Base-by-base conservation (phyloP, 2,888 invertebrate genomes). In the Leucoma salicis region DNA sequence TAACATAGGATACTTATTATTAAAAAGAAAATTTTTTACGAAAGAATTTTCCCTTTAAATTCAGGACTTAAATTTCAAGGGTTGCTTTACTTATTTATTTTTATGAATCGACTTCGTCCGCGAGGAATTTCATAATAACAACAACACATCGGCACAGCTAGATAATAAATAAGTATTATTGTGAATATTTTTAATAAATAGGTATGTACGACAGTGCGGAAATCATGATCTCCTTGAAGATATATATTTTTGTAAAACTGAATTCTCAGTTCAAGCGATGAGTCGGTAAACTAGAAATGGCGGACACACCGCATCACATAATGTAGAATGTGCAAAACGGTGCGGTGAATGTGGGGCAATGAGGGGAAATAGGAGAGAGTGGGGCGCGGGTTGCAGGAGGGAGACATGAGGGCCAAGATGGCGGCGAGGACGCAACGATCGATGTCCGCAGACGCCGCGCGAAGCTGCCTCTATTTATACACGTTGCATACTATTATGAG, bases 401-500 rank as follows among this genome's bases (percentile, higher is more conserved):
- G 83, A 82, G 84, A 82, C 79, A 79, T 74, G 82, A 83, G 84
- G 85, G 86, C 86, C 85, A 88, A 88, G 87, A 88, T 88, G 88
- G 88, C 87, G 84, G 81, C 83, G 84, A 81, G 85, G 86, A 86
- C 87, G 85, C 83, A 79, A 73, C 88, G 88, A 87, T 87, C 88
- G 87, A 88, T 88, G 87, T 80, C 78, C 83, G 80, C 78, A 87
- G 87, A 86, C 87, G 83, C 78, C 73, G 79, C 84, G 78, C 81
- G 82, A 82, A 78, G 79, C 77, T 78, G 66, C 80, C 82, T 81
- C 84, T 87, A 85, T 87, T 84, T 84, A 85, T 86, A 87, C 71
- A 74, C 77, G 67, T 71, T 78, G 79, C 82, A 82, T 78, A 74
- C 78, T 75, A 78, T 78, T 82, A 78, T 78, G 69, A 73, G 70